phyloP scores from a whole-genome alignment of 2,797 vertebrate genomes.

The Orientallactaga sibirica region DNA sequence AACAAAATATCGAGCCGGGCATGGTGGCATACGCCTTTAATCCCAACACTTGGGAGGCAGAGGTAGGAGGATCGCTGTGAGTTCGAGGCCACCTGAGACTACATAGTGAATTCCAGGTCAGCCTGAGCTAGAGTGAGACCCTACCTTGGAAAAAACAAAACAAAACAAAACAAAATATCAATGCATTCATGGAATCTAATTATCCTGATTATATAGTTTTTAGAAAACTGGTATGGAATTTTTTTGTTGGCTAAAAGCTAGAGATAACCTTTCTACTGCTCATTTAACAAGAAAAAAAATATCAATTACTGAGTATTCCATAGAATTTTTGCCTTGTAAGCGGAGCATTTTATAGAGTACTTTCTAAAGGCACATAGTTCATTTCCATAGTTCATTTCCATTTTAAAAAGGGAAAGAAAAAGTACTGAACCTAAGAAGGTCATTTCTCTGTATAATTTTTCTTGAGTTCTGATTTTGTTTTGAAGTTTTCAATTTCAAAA shows the following conservation, averaged over 20 bases:
- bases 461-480: conserved; percentile 36
- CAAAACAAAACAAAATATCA: background rate
- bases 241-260: conserved; percentile 31
- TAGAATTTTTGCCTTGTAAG: background rate
- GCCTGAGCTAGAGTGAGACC: no score
- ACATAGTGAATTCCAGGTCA: no score
- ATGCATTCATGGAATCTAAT: background rate
- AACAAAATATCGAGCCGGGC: background rate
- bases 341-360: conserved; percentile 6
- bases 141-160: no score
- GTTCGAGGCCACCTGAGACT: no score
- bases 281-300: background rate
- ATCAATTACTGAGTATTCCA: background rate
- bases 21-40: no score
- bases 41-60: no score
- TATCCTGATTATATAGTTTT: background rate
- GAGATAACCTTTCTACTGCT: background rate
- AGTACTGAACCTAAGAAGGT: background rate
- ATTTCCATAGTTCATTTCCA: background rate
- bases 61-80: no score
- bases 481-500: conserved; percentile 56
- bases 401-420: conserved; percentile 41
- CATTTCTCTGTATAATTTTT: conserved; percentile 52
- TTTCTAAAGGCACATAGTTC: conserved; percentile 2
- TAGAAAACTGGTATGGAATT: background rate